Evolutionary conservation across 2,888 invertebrate genomes (phyloP), one percentile per base, ranked within the genome.

Genomic region (Taenaris catops): DNA sequence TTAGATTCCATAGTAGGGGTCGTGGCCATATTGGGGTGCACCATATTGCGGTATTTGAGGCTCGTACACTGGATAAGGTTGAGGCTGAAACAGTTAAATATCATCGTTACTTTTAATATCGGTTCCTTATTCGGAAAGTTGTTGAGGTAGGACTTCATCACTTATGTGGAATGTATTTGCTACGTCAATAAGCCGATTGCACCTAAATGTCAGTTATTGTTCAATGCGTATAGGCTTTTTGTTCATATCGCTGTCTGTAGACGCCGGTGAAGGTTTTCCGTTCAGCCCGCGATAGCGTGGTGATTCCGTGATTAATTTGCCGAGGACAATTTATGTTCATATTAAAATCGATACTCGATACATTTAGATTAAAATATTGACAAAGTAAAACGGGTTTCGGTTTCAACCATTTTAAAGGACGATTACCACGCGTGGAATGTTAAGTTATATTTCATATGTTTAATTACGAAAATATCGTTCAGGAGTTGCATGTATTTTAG

Each of bases 1-100:
- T 23, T 25, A 32, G 3, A 25, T 24, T 7, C 73, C 80, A 33
- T 81, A 69, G 48, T 84, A 81, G 23, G 78, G 80, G 43, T 83
- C 79, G 53, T 83, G 70, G 10, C 36, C 55, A 27, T 65, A 55
- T 25, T 63, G 61, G 1, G 44, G 49, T 8, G 47, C 38, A 9
- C 45, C 49, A 26, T 51, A 49, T 25, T 45, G 48, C 44, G 29
- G 47, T 44, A 12, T 38, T 28, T 29, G 47, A 10, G 39, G 47
- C 21, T 52, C 48, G 19, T 63, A 54, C 26, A 51, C 52, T 8
- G 53, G 53, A 31, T 45, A 33, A 16, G 55, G 36, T 49, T 49
- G 52, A 37, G 46, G 44, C 50, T 52, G 49, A 11, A 49, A 53
- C 38, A 44, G 37, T 31, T 34, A 26, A 44, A 31, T 41, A 40